Base-by-base conservation (phyloP, 2,888 invertebrate genomes). In the Epinotia bilunana region DNA sequence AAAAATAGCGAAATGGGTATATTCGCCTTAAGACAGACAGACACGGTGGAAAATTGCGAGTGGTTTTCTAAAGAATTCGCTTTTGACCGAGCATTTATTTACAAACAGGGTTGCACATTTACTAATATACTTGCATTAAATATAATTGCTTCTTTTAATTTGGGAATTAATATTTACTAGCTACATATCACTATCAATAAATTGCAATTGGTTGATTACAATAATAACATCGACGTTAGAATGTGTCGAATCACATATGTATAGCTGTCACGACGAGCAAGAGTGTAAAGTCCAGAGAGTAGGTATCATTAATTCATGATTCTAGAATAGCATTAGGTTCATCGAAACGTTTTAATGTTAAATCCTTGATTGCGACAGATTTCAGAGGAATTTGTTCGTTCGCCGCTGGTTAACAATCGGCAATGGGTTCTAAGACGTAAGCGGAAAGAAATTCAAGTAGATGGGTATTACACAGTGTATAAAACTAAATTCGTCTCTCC, bases 161-260 rank as follows among this genome's bases (percentile, higher is more conserved):
- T 65, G 28, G 49, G 39, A 53, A 60, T 73, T 33, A 20, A 6
- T 46, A 61, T 5, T n/a, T 46, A 46, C n/a, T 65, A 53, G 16
- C 7, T 28, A 65, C 49, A 18, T 58, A 46, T 64, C 64, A 28
- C 23, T 57, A 18, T 43, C 33, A 20, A 53, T 23, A 46, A 9
- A 46, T 60, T 70, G 53, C 70, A 70, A 39, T 73, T 73, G 13
- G 60, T 61, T 60, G 73, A 67, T 73, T 73, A 73, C 65, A 55
- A 16, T 53, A 23, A 53, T 16, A 33, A 49, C 49, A 46, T 46
- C 49, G 28, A 49, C 53, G 53, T 53, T 23, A 49, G 49, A 65
- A 64, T 20, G 53, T 53, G 65, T n/a, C 28, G 65, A 28, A 49
- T 65, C 65, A 65, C 53, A 16, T 28, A 28, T 28, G 23, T 65